Evolutionary conservation across 2,113 vertebrate genomes (phyloP).

Genomic region (Ancistrus triradiatus): DNA sequence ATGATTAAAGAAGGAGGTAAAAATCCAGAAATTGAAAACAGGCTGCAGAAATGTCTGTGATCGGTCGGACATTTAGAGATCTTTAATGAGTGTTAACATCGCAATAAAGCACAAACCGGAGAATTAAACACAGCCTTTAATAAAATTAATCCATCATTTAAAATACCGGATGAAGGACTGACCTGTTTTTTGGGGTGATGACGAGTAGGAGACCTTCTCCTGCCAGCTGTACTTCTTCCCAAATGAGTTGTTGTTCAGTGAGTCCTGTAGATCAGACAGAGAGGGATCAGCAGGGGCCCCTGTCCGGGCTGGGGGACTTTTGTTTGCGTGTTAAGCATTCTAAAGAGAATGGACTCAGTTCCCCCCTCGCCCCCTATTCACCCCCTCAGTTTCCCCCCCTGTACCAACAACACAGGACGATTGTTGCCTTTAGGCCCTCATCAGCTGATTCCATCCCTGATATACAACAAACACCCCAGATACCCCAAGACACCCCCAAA

Average conservation of each 20-base stretch:
- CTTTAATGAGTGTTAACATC: too few relatives aligned
- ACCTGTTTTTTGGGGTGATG: constrained; percentile 93
- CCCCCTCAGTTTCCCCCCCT: neutral
- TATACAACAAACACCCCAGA: neutral
- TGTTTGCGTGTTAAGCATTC: constrained; percentile 51
- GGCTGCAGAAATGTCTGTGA: too few relatives aligned
- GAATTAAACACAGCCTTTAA: too few relatives aligned
- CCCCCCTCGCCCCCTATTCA: constrained; percentile 22
- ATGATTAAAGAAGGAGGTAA: too few relatives aligned
- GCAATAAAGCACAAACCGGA: too few relatives aligned
- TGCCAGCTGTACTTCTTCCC: constrained; percentile 99
- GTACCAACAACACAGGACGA: neutral
- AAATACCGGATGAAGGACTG: constrained; percentile 55
- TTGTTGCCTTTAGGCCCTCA: constrained; percentile 8
- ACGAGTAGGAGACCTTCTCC: constrained; percentile 89
- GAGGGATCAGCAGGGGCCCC: constrained; percentile 38
- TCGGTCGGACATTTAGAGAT: too few relatives aligned
- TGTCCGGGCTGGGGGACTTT: constrained; percentile 58
- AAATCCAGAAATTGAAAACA: too few relatives aligned
- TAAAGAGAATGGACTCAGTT: constrained; percentile 55
- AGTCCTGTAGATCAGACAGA: constrained; percentile 75
- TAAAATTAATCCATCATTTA: too few relatives aligned
- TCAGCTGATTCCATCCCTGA: too few relatives aligned
- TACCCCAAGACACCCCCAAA: neutral
- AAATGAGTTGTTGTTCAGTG: constrained; percentile 95